These are phyloP conservation scores for Manacus vitellinus DNA, from an alignment of 2,113 vertebrate genomes.

Conservation along the genomic window DNA sequence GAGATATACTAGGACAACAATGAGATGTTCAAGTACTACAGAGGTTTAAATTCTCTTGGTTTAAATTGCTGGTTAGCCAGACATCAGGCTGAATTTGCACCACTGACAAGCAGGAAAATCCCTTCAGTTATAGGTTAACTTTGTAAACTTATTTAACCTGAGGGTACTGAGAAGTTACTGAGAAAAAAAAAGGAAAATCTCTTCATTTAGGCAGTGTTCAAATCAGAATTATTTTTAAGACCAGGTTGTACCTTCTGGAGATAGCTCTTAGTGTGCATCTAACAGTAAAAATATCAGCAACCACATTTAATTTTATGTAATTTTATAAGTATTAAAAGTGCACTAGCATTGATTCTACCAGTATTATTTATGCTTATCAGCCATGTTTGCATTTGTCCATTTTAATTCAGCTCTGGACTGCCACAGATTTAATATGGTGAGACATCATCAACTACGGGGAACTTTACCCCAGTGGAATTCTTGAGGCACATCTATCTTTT, in stretches of 20 bases:
- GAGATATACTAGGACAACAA: background rate
- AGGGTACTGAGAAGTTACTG: background rate
- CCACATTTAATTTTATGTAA: background rate
- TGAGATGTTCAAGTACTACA: background rate
- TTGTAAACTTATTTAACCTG: background rate
- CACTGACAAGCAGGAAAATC: background rate
- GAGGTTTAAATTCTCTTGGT: background rate
- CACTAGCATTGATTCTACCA: background rate
- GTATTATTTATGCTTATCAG: background rate
- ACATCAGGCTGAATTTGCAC: background rate
- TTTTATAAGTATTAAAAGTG: background rate
- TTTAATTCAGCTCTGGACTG: background rate
- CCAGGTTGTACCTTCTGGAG: background rate
- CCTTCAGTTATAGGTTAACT: background rate
- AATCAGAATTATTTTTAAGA: conserved; percentile 11
- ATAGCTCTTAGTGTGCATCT: background rate
- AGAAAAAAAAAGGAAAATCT: background rate
- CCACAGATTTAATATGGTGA: background rate
- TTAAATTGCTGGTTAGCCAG: background rate
- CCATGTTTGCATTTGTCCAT: background rate
- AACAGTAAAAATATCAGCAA: conserved; percentile 3
- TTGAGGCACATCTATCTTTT: background rate
- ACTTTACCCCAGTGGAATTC: background rate
- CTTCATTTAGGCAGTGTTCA: background rate
- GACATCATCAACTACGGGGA: background rate